phyloP scores from a whole-genome alignment of 2,888 invertebrate genomes.

The Drosophila incognita region DNA sequence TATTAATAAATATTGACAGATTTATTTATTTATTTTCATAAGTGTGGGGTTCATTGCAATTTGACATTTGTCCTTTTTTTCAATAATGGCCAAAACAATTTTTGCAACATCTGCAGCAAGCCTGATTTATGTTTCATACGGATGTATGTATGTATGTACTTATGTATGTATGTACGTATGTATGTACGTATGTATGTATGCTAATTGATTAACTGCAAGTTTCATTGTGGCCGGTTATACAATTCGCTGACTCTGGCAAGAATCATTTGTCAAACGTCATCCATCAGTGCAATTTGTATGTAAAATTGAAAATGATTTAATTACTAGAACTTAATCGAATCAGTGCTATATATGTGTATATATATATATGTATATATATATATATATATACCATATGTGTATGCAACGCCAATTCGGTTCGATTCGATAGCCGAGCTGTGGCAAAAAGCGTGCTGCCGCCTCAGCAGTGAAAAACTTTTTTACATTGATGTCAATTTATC shows the following conservation, averaged over 20 bases:
- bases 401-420: constrained; percentile 44
- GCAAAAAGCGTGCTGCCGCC: constrained; percentile 53
- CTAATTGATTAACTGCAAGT: constrained; percentile 10
- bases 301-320: constrained; percentile 74
- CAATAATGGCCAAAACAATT: constrained; percentile 13
- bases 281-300: constrained; percentile 64
- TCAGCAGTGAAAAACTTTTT: constrained; percentile 61
- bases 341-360: constrained; percentile 54
- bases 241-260: constrained; percentile 37
- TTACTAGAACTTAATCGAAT: constrained; percentile 76
- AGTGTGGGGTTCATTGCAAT: constrained; percentile 74
- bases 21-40: constrained; percentile 61
- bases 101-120: neutral
- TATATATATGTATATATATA: neutral
- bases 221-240: constrained; percentile 45
- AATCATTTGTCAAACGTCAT: constrained; percentile 63
- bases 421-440: constrained; percentile 37
- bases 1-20: constrained; percentile 46
- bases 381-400: constrained; percentile 17
- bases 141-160: neutral
- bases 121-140: neutral
- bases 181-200: neutral
- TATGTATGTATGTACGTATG: neutral
- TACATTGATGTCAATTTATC: constrained; percentile 83
- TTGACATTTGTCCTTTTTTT: constrained; percentile 52